phyloP scores from a whole-genome alignment of 2,888 invertebrate species.

The Myopa testacea region DNA sequence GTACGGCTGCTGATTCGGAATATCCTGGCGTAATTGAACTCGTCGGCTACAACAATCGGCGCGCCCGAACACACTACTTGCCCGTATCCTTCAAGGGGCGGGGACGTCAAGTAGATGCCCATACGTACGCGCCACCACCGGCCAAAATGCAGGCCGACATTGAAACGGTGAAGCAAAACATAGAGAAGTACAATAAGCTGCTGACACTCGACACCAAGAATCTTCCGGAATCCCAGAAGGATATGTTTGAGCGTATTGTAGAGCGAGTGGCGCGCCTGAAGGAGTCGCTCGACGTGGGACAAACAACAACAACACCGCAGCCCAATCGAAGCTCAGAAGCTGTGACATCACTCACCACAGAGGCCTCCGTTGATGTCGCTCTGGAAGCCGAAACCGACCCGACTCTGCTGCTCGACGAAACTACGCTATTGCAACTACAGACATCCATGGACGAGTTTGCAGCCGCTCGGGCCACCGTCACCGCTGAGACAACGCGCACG shows the following conservation, averaged over 20 bases:
- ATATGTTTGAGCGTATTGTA: slow-evolving; percentile 67
- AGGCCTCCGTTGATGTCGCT: slow-evolving; percentile 37
- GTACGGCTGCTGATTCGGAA: slow-evolving; percentile 46
- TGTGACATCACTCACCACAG: slow-evolving; percentile 44
- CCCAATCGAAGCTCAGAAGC: slow-evolving; percentile 49
- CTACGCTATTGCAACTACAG: slow-evolving; percentile 60
- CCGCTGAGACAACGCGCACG: slow-evolving; percentile 55
- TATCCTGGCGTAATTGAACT: slow-evolving; percentile 67
- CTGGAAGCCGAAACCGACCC: slow-evolving; percentile 58
- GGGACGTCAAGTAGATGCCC: slow-evolving; percentile 40
- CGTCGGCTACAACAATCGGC: slow-evolving; percentile 65
- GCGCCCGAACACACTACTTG: slow-evolving; percentile 62
- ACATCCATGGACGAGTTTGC: slow-evolving; percentile 61
- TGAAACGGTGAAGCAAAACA: slow-evolving; percentile 65
- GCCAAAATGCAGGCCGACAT: slow-evolving; percentile 66
- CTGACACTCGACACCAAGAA: slow-evolving; percentile 66
- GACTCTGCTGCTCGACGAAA: slow-evolving; percentile 61
- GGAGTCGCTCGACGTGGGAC: slow-evolving; percentile 64
- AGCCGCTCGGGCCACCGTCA: slow-evolving; percentile 57
- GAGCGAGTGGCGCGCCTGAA: slow-evolving; percentile 67
- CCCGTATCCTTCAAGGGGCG: slow-evolving; percentile 44
- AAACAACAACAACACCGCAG: slow-evolving; percentile 34
- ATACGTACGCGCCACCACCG: slow-evolving; percentile 55
- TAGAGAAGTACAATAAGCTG: slow-evolving; percentile 65
- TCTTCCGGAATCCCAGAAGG: slow-evolving; percentile 66